These are phyloP conservation scores for Neotoma lepida DNA, from an alignment of 2,113 vertebrate species.

Conservation along the genomic window DNA sequence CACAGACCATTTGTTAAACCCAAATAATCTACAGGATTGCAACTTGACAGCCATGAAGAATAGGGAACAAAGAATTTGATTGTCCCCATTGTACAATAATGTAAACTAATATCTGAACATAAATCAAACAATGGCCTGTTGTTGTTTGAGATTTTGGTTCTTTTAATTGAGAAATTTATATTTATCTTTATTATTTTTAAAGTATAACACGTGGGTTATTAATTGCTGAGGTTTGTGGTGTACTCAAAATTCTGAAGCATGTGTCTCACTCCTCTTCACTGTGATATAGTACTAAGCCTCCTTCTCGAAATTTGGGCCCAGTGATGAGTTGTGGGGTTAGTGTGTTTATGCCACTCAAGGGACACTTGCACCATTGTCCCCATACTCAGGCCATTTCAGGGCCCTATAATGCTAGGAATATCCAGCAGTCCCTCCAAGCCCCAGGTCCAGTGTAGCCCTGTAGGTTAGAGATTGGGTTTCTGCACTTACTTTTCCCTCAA, in stretches of 20 bases:
- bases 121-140: background rate
- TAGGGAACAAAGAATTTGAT: accelerated
- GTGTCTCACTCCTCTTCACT: background rate
- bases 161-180: background rate
- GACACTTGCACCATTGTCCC: too few species aligned
- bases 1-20: background rate
- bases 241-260: background rate
- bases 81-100: background rate
- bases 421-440: too few species aligned
- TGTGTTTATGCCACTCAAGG: background rate
- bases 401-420: accelerated
- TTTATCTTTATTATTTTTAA: background rate
- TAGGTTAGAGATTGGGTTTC: background rate
- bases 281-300: background rate
- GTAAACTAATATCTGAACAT: too few species aligned
- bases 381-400: accelerated
- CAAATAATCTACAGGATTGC: accelerated
- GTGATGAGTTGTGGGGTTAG: background rate
- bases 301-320: accelerated
- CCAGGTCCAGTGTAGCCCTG: accelerated
- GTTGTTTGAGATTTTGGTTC: background rate
- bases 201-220: background rate
- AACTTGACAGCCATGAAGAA: background rate
- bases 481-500: accelerated
- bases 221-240: background rate